These are phyloP conservation scores for Hypanus sabinus DNA, from an alignment of 2,113 vertebrate species.

Conservation along the genomic window DNA sequence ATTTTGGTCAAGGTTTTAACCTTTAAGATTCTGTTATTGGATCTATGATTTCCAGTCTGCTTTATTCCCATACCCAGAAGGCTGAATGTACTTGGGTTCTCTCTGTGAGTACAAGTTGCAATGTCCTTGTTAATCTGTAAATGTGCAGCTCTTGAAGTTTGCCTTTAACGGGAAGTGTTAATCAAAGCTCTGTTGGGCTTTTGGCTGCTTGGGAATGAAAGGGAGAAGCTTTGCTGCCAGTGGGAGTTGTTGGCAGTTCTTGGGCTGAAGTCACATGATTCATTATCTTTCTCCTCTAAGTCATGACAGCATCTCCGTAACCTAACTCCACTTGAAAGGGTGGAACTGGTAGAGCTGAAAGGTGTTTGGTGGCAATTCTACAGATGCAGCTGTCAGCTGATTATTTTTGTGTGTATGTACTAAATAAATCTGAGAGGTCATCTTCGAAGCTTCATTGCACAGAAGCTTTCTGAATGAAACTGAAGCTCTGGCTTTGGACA, in stretches of 20 bases:
- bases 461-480: not conserved
- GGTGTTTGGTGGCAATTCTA: slow-evolving; percentile 51
- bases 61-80: not conserved
- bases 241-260: slow-evolving; percentile 39
- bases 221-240: slow-evolving; percentile 45
- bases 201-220: slow-evolving; percentile 49
- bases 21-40: not conserved
- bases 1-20: not conserved
- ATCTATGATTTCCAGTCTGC: not conserved
- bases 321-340: slow-evolving; percentile 59
- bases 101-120: not conserved
- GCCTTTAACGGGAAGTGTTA: slow-evolving; percentile 43
- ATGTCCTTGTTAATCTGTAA: slow-evolving; percentile 23
- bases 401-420: not conserved
- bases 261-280: slow-evolving; percentile 64
- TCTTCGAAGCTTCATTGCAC: slow-evolving; percentile 8
- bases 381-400: slow-evolving; percentile 40
- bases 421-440: not conserved
- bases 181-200: slow-evolving; percentile 64
- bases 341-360: slow-evolving; percentile 53
- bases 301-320: slow-evolving; percentile 57
- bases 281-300: slow-evolving; percentile 40
- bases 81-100: not conserved
- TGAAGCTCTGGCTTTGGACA: not conserved
- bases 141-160: slow-evolving; percentile 32